These are phyloP conservation scores for Chrysogorgia sp. DNA, from an alignment of 92 coral and sea anemone genomes.

Conservation along the genomic window DNA sequence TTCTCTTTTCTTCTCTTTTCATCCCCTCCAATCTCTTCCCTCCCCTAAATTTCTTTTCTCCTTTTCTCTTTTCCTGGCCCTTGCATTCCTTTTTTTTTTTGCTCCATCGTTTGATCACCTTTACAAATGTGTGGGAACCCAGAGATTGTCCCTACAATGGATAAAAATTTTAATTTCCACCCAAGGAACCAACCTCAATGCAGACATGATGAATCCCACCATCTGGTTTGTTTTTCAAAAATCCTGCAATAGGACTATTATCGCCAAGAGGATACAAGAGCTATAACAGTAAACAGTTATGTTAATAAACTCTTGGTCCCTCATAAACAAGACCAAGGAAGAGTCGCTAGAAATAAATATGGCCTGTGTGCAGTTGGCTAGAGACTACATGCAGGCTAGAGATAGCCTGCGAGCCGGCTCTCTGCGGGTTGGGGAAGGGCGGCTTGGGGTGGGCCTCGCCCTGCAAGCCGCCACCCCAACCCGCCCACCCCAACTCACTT, in stretches of 20 bases:
- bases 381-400: too few species aligned
- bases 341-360: too few species aligned
- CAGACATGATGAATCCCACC: slow-evolving; percentile 99
- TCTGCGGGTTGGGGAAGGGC: too few species aligned
- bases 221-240: slow-evolving; percentile 85
- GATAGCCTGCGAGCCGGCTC: too few species aligned
- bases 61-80: neutral
- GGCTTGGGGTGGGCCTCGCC: too few species aligned
- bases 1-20: neutral
- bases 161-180: too few species aligned
- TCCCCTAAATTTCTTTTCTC: neutral
- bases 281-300: slow-evolving; percentile 49
- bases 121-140: too few species aligned
- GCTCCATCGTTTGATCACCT: neutral
- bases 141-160: too few species aligned
- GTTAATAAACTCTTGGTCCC: too few species aligned
- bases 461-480: too few species aligned
- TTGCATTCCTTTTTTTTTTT: neutral
- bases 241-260: slow-evolving; percentile 90
- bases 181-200: slow-evolving; percentile 83
- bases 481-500: slow-evolving; percentile 56
- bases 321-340: neutral
- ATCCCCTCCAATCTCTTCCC: neutral
- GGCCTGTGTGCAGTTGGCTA: too few species aligned
- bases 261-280: slow-evolving; percentile 95